Conservation (phyloP, 2,113 vertebrate species). For the Physeter macrocephalus region DNA sequence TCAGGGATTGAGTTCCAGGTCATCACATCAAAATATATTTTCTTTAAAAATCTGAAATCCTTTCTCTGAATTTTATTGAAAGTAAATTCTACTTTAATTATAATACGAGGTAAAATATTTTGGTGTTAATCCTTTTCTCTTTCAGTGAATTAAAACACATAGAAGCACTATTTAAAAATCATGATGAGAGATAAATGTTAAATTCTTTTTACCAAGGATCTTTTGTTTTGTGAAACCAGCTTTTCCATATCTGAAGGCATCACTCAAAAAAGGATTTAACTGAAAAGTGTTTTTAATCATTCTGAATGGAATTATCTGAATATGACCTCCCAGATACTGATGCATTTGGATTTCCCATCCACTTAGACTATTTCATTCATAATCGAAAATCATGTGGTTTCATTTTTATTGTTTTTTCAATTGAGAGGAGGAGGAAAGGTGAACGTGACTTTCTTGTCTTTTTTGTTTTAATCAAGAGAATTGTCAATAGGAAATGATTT, state of each 20-base stretch:
- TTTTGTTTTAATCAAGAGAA: not conserved
- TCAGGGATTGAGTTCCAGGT: not conserved
- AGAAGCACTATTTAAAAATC: not conserved
- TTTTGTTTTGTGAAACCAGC: not conserved
- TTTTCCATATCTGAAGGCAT: not conserved
- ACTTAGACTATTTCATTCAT: not conserved
- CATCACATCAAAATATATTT: not conserved
- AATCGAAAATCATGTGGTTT: not conserved
- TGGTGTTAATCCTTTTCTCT: not conserved
- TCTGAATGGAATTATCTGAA: not conserved
- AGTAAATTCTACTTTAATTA: constrained; percentile 10
- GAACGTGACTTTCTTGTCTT: not conserved
- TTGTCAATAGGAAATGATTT: not conserved
- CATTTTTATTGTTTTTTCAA: not conserved
- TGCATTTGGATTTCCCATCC: not conserved
- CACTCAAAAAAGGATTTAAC: not conserved
- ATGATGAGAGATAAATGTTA: not conserved
- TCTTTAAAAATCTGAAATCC: not conserved
- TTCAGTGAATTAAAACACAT: not conserved
- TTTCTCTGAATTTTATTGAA: not conserved
- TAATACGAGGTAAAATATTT: not conserved
- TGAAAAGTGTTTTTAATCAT: not conserved
- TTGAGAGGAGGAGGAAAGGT: not conserved
- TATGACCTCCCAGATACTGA: not conserved
- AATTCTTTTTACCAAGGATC: not conserved